Evolutionary conservation across 2,888 invertebrate genomes (phyloP).

Genomic region (Sclerodermus sp.): DNA sequence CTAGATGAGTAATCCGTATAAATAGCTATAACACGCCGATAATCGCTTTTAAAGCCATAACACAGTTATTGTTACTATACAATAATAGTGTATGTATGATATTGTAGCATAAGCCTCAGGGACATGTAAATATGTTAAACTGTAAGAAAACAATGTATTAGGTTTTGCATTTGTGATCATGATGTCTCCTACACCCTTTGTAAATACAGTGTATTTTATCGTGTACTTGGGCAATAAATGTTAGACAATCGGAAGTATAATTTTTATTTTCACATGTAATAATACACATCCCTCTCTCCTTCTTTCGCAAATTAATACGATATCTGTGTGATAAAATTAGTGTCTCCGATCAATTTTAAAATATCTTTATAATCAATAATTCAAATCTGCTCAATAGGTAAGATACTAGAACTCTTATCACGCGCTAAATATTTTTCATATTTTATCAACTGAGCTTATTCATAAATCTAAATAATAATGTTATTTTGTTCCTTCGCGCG

Average conservation of each 20-base stretch:
- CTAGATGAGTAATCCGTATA: conserved; percentile 13
- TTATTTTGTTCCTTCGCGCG: no score
- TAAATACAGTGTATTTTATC: conserved; percentile 43
- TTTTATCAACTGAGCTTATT: no score
- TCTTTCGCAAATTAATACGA: not conserved
- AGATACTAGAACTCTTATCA: no score
- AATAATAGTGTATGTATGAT: conserved; percentile 35
- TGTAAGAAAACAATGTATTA: conserved; percentile 38
- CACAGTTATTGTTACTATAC: conserved; percentile 28
- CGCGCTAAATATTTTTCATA: no score
- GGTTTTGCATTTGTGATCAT: conserved; percentile 44
- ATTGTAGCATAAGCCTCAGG: conserved; percentile 44
- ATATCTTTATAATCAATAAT: no score
- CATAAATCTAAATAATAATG: no score
- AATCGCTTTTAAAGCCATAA: conserved; percentile 29
- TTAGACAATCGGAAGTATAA: conserved; percentile 36
- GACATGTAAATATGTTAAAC: conserved; percentile 46
- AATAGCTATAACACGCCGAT: conserved; percentile 13
- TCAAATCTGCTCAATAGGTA: no score
- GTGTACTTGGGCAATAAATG: conserved; percentile 48
- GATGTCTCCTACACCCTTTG: conserved; percentile 24
- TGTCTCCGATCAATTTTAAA: no score
- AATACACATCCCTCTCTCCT: not conserved
- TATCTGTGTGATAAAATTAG: no score
- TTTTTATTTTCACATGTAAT: not conserved